Percentiles rank a stretch among this genome's conserved stretches.
These are phyloP conservation scores for Spilosoma lubricipeda DNA, from an alignment of 2,888 invertebrate species.

Conservation along the genomic window DNA sequence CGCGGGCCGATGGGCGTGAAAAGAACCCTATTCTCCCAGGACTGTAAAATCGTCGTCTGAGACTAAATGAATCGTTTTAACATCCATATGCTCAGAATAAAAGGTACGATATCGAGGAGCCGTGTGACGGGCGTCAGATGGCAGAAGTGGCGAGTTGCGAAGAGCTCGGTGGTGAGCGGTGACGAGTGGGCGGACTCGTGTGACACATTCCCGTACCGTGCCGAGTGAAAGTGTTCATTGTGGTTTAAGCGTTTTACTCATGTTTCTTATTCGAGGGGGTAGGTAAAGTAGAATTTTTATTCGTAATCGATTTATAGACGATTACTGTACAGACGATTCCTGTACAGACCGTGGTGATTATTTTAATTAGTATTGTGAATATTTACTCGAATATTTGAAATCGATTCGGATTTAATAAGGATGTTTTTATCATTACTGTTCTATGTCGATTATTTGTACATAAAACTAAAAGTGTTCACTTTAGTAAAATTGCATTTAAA, in stretches of 20 bases:
- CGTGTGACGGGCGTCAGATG: background rate
- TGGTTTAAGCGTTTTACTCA: conserved; percentile 73
- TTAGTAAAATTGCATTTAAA: conserved; percentile 83
- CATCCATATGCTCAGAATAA: conserved; percentile 5
- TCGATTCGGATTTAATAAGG: conserved; percentile 72
- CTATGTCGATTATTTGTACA: conserved; percentile 75
- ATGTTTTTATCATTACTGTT: conserved; percentile 64
- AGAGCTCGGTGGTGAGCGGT: background rate
- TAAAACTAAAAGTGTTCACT: conserved; percentile 84
- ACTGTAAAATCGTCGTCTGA: background rate
- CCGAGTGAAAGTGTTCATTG: conserved; percentile 73
- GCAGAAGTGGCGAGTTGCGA: background rate
- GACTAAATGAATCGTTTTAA: background rate
- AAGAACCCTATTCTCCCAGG: background rate
- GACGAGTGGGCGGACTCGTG: conserved; percentile 16
- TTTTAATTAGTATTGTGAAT: conserved; percentile 79
- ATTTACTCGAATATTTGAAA: conserved; percentile 83
- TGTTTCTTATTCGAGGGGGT: conserved; percentile 71
- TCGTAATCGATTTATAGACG: conserved; percentile 67
- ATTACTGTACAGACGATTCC: conserved; percentile 71
- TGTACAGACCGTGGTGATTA: conserved; percentile 73
- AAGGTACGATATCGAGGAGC: background rate
- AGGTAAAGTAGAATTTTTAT: conserved; percentile 73
- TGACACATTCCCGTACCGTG: conserved; percentile 45
- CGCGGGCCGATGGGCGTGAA: background rate